Conservation (phyloP, 2,113 vertebrate genomes). For the Labeo catla region DNA sequence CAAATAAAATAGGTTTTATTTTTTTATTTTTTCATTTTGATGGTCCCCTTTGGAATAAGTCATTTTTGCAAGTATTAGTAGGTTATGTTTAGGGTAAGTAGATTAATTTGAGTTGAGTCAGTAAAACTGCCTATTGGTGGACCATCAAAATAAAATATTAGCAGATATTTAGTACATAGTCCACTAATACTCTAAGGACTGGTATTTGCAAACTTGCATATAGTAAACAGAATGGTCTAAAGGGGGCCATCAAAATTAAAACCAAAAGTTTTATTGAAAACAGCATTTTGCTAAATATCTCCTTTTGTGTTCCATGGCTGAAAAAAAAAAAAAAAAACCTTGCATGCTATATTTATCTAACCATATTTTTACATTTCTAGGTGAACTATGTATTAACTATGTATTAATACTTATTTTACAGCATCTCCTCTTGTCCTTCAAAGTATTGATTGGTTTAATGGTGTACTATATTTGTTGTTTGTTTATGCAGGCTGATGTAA, state of each 20-base stretch:
- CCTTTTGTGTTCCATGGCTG: neutral
- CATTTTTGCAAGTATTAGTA: neutral
- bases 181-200: too few species aligned
- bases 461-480: neutral
- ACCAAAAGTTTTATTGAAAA: neutral
- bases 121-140: too few species aligned
- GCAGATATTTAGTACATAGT: neutral
- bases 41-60: too few species aligned
- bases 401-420: neutral
- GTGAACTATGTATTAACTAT: too few species aligned
- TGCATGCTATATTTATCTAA: too few species aligned
- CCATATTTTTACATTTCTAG: too few species aligned
- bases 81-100: neutral
- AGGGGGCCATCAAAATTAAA: too few species aligned
- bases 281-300: neutral
- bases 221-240: neutral
- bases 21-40: too few species aligned
- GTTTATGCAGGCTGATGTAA: neutral
- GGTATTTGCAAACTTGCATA: neutral
- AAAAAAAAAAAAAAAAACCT: neutral
- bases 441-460: neutral
- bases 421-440: neutral
- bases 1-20: too few species aligned
- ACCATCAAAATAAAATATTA: neutral
- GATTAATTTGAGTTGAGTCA: neutral